Conservation (phyloP, 2,888 invertebrate genomes). For the Baccha elongata region DNA sequence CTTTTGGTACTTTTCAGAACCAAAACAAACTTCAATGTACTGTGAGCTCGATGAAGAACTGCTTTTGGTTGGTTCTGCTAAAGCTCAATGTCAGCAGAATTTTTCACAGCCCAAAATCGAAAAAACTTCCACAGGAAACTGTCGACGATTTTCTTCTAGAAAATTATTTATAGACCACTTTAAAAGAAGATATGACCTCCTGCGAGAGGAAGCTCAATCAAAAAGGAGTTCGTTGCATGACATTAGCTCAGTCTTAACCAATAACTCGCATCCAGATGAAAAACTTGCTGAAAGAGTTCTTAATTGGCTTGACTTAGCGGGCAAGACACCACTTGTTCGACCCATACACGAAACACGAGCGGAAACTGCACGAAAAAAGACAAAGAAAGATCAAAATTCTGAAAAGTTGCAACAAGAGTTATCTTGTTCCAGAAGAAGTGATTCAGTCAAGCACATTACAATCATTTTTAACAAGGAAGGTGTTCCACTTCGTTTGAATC, state of each 20-base stretch:
- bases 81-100: slow-evolving; percentile 54
- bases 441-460: slow-evolving; percentile 80
- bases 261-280: slow-evolving; percentile 78
- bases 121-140: slow-evolving; percentile 48
- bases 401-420: slow-evolving; percentile 18
- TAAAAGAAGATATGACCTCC: slow-evolving; percentile 71
- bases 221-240: slow-evolving; percentile 79
- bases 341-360: not conserved
- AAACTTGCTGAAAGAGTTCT: slow-evolving; percentile 88
- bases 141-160: slow-evolving; percentile 49
- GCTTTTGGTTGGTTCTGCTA: slow-evolving; percentile 74
- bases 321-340: slow-evolving; percentile 81
- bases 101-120: not conserved
- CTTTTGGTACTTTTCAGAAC: slow-evolving; percentile 38
- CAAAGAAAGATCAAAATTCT: not conserved
- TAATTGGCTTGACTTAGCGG: slow-evolving; percentile 91
- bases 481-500: slow-evolving; percentile 80
- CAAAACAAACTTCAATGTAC: slow-evolving; percentile 53
- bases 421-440: slow-evolving; percentile 74
- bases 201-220: slow-evolving; percentile 75
- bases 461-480: slow-evolving; percentile 81
- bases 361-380: slow-evolving; percentile 17
- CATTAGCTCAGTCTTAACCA: slow-evolving; percentile 63
- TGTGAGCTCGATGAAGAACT: slow-evolving; percentile 42
- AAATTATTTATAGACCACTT: slow-evolving; percentile 71